A percentile compares a stretch with the other conserved stretches of the same genome.
Evolutionary conservation across 2,888 invertebrate species (phyloP).

Genomic region (Dryococelus australis): DNA sequence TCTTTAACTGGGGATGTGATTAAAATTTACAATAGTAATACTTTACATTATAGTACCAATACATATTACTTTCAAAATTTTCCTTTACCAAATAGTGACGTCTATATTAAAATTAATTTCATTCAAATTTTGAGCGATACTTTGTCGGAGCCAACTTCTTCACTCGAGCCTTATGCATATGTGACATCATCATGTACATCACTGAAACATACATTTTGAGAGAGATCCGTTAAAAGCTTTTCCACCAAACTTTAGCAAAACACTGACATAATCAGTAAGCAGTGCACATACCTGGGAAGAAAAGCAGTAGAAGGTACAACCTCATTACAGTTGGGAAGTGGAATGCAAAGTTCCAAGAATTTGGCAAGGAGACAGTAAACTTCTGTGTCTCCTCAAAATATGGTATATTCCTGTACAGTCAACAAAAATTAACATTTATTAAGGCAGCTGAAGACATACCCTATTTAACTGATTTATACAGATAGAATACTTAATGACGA

Average conservation of each 20-base stretch:
- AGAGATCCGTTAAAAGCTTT: not conserved
- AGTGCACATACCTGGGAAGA: constrained; percentile 71
- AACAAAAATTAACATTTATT: constrained; percentile 43
- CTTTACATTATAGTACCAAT: not conserved
- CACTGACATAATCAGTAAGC: too few relatives aligned
- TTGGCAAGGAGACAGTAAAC: constrained; percentile 81
- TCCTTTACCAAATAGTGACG: not conserved
- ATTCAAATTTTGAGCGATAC: constrained; percentile 36
- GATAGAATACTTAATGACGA: too few relatives aligned
- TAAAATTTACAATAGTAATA: not conserved
- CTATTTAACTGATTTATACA: too few relatives aligned
- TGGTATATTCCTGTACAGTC: constrained; percentile 74
- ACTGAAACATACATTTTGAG: constrained; percentile 56
- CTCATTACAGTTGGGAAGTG: constrained; percentile 83
- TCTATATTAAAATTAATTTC: not conserved
- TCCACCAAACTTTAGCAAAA: too few relatives aligned
- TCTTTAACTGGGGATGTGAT: not conserved
- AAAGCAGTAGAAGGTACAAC: constrained; percentile 76
- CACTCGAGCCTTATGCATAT: constrained; percentile 80
- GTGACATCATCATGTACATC: constrained; percentile 78
- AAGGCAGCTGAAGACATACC: too few relatives aligned
- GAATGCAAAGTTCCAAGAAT: constrained; percentile 85
- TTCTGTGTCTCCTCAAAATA: constrained; percentile 85
- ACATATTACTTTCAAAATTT: not conserved
- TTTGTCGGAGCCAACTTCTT: constrained; percentile 66